Evolutionary conservation across 2,888 invertebrate genomes (phyloP).

Genomic region (Monochamus alternatus): DNA sequence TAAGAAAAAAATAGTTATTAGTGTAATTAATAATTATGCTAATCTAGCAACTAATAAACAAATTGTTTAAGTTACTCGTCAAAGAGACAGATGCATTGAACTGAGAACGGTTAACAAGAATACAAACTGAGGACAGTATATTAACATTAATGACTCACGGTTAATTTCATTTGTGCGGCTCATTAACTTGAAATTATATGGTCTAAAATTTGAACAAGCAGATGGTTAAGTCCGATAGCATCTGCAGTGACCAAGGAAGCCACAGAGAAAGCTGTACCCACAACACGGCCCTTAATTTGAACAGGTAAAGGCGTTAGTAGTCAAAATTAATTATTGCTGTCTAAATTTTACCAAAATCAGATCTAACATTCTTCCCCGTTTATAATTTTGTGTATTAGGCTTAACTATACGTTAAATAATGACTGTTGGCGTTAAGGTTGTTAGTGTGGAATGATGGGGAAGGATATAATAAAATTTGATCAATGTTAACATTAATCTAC

Average conservation of each 20-base stretch:
- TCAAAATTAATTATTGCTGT: slow-evolving; percentile 42
- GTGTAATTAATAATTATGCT: slow-evolving; percentile 24
- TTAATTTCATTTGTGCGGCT: slow-evolving; percentile 56
- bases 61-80: slow-evolving; percentile 22
- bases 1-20: neutral
- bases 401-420: slow-evolving; percentile 6
- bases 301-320: slow-evolving; percentile 40
- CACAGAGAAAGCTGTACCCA: neutral
- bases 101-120: slow-evolving; percentile 14
- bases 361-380: slow-evolving; percentile 21
- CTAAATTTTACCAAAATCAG: slow-evolving; percentile 32
- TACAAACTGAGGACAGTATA: slow-evolving; percentile 25
- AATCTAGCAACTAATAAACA: slow-evolving; percentile 26
- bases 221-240: slow-evolving; percentile 40
- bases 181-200: slow-evolving; percentile 53
- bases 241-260: slow-evolving; percentile 20
- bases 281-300: slow-evolving; percentile 32
- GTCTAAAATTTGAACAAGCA: slow-evolving; percentile 46
- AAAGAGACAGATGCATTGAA: slow-evolving; percentile 23
- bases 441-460: neutral
- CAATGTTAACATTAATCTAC: neutral
- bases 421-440: neutral
- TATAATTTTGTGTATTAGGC: slow-evolving; percentile 2
- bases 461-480: slow-evolving; percentile 4
- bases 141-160: slow-evolving; percentile 53